These are phyloP conservation scores for Cassiopea xamachana DNA, from an alignment of 30 jellyfish, hydroid and myxozoan species.

Conservation along the genomic window DNA sequence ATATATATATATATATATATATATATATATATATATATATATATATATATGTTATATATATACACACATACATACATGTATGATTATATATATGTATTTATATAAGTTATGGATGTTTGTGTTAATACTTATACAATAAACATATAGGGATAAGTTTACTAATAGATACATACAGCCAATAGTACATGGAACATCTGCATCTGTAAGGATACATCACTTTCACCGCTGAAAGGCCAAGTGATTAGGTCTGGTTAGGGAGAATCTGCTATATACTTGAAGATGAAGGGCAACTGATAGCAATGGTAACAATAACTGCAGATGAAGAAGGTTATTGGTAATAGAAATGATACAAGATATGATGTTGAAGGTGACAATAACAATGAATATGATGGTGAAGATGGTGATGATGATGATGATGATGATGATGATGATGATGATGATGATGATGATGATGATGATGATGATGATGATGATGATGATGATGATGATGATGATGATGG, in stretches of 20 bases:
- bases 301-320: too few relatives aligned
- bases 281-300: too few relatives aligned
- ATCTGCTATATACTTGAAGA: too few relatives aligned
- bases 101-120: too few relatives aligned
- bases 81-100: too few relatives aligned
- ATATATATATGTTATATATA: too few relatives aligned
- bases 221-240: constrained; percentile 8
- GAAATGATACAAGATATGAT: neutral
- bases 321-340: too few relatives aligned
- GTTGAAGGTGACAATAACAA: neutral
- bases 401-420: neutral
- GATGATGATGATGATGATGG: neutral
- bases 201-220: constrained; percentile 18
- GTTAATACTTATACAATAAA: too few relatives aligned
- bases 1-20: too few relatives aligned
- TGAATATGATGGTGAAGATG: neutral
- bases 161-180: constrained; percentile 32
- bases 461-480: neutral
- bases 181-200: constrained; percentile 38
- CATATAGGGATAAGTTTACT: neutral
- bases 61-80: too few relatives aligned
- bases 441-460: neutral
- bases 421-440: neutral
- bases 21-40: too few relatives aligned
- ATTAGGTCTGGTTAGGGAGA: too few relatives aligned